phyloP scores from a whole-genome alignment of 1,140 invertebrate genomes.

The Drosophila watanabei region DNA sequence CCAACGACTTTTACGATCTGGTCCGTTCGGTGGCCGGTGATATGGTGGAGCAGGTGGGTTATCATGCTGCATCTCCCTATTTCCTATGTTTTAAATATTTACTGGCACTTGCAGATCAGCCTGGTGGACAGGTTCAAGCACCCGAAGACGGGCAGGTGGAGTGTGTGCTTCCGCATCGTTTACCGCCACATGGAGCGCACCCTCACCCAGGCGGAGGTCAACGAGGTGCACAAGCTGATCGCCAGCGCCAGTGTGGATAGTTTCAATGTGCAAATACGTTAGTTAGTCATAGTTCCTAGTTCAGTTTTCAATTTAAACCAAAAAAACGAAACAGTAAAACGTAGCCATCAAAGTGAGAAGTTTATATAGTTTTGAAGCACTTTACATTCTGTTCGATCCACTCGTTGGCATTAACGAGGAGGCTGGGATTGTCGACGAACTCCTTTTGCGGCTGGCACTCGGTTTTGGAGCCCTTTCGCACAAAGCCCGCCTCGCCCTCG shows the following conservation, averaged over 20 bases:
- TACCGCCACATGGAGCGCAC: conserved; percentile 97
- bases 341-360: conserved; percentile 6
- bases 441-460: conserved; percentile 44
- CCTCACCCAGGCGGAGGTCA: conserved; percentile 95
- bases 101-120: conserved; percentile 87
- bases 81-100: not conserved
- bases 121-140: conserved; percentile 96
- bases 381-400: conserved; percentile 67
- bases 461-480: conserved; percentile 87
- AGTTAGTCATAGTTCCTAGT: conserved; percentile 84
- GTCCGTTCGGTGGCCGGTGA: conserved; percentile 95
- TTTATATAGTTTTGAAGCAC: conserved; percentile 33
- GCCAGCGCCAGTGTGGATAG: conserved; percentile 87
- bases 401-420: conserved; percentile 60
- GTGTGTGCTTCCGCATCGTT: conserved; percentile 96
- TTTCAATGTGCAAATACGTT: conserved; percentile 92
- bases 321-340: conserved; percentile 38
- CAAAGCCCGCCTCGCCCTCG: conserved; percentile 87
- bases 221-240: conserved; percentile 93
- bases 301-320: conserved; percentile 42
- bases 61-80: rapidly evolving
- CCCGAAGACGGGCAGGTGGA: conserved; percentile 93
- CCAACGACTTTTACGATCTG: conserved; percentile 98
- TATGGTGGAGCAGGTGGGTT: conserved; percentile 94
- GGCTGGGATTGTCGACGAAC: conserved; percentile 59